These are phyloP conservation scores for Noctua janthe DNA, from an alignment of 2,888 invertebrate genomes.

Conservation along the genomic window DNA sequence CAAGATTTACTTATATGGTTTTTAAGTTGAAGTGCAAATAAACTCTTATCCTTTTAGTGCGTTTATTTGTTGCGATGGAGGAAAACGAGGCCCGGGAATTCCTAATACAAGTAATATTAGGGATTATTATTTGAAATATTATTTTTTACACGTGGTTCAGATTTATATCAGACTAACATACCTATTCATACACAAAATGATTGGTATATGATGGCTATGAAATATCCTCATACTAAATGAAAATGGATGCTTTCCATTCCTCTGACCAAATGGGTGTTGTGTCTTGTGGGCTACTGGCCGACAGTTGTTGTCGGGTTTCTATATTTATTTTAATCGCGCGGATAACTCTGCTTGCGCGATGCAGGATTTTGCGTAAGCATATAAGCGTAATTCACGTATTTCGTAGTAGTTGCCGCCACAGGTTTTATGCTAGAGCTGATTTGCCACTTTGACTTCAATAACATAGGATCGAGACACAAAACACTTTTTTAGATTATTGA, in stretches of 20 bases:
- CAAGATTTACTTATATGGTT: conserved; percentile 1
- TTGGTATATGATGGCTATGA: not conserved
- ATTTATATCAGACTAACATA: not conserved
- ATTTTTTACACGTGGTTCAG: not conserved
- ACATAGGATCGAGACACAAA: not conserved
- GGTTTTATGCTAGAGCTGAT: not conserved
- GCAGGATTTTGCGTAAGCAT: not conserved
- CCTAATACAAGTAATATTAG: not conserved
- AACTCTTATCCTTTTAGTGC: not conserved
- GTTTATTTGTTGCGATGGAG: not conserved
- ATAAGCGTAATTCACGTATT: not conserved
- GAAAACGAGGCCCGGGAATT: not conserved
- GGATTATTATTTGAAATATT: not conserved
- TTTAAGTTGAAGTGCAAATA: conserved; percentile 20
- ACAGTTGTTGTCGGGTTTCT: not conserved
- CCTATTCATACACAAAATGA: not conserved
- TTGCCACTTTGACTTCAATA: not conserved
- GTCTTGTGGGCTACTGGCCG: not conserved
- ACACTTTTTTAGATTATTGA: not conserved
- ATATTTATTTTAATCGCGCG: not conserved
- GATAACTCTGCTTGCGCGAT: not conserved
- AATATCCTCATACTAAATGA: not conserved
- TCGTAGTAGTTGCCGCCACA: not conserved
- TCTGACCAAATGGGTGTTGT: not conserved
- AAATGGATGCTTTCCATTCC: not conserved